phyloP scores from a whole-genome alignment of 1,140 invertebrate species.

The Acromyrmex charruanus region DNA sequence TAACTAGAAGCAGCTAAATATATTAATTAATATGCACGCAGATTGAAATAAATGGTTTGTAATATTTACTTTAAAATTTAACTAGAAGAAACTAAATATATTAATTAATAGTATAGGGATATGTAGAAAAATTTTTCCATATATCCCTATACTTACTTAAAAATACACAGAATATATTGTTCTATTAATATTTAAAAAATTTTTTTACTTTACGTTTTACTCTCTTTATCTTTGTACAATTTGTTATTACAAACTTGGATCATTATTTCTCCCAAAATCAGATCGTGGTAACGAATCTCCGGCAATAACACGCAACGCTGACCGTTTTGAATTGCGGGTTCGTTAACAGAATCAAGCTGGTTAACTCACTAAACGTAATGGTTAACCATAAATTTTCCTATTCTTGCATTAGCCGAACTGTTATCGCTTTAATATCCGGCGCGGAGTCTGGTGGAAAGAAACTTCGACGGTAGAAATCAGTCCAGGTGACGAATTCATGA shows the following conservation, averaged over 20 bases:
- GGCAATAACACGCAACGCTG: not conserved
- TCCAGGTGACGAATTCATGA: slow-evolving; percentile 80
- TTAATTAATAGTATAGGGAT: not conserved
- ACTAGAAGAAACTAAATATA: not conserved
- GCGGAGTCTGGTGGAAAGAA: slow-evolving; percentile 43
- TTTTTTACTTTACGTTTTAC: not conserved
- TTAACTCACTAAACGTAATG: slow-evolving; percentile 36
- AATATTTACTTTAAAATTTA: not conserved
- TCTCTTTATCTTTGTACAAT: not conserved
- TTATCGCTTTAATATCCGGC: slow-evolving; percentile 75
- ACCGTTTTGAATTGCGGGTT: slow-evolving; percentile 4
- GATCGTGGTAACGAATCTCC: not conserved
- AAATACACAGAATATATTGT: not conserved
- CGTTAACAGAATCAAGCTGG: slow-evolving; percentile 18
- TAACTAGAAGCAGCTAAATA: not conserved
- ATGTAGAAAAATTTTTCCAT: not conserved
- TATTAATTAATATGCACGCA: not conserved
- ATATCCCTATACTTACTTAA: not conserved
- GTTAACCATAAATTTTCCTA: slow-evolving; percentile 71
- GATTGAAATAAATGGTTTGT: not conserved
- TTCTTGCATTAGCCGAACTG: slow-evolving; percentile 70
- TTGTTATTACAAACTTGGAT: not conserved
- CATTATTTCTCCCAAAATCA: not conserved
- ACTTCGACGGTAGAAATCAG: slow-evolving; percentile 66
- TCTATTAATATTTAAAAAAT: not conserved